These are phyloP conservation scores for Harpagifer antarcticus DNA, from an alignment of 2,797 vertebrate genomes.

Conservation along the genomic window DNA sequence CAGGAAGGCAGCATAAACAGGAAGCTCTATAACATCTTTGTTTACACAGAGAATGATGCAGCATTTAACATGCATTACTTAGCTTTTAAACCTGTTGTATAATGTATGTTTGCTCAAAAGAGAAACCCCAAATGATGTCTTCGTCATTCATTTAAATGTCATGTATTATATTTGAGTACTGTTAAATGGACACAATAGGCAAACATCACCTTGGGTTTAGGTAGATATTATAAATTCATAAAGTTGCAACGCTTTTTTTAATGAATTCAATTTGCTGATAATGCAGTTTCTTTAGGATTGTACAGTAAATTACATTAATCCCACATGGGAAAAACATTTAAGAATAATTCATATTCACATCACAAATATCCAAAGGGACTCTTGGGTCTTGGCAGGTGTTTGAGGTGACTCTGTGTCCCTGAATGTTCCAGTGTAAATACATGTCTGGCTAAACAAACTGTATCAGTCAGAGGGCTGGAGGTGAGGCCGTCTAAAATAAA, in stretches of 20 bases:
- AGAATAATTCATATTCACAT: constrained; percentile 7
- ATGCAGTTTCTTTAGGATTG: background rate
- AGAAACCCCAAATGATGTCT: background rate
- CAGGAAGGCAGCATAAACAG: constrained; percentile 42
- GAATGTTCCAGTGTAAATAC: constrained; percentile 29
- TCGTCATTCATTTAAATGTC: background rate
- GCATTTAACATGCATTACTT: background rate
- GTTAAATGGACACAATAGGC: background rate
- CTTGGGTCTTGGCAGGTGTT: constrained; percentile 35
- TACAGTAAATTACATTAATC: background rate
- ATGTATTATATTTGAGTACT: background rate
- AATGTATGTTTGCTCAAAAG: background rate
- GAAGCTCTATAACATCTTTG: constrained; percentile 22
- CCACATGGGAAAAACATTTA: background rate
- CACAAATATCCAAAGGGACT: constrained; percentile 13
- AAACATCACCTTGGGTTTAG: background rate
- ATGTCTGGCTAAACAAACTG: constrained; percentile 42
- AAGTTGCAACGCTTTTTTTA: background rate
- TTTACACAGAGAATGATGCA: constrained; percentile 13
- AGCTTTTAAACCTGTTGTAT: constrained; percentile 3
- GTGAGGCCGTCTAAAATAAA: constrained; percentile 58
- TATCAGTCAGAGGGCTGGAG: constrained; percentile 45
- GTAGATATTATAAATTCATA: background rate
- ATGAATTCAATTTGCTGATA: background rate
- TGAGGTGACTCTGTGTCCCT: constrained; percentile 44